phyloP scores from a whole-genome alignment of 2,888 invertebrate species.

The Corbicula japonica region DNA sequence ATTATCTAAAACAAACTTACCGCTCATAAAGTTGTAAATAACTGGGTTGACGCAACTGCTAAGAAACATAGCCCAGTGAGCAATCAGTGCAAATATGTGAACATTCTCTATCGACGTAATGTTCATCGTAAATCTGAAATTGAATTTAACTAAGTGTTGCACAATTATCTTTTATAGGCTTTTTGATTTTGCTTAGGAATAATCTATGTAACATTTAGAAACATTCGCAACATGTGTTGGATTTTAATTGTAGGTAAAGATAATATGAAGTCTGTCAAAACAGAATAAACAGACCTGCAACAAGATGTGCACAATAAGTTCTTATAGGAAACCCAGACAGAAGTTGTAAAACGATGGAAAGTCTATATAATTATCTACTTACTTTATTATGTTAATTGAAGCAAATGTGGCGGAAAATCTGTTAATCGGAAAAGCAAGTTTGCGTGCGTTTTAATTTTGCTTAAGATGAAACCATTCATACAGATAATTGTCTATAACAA shows the following conservation, averaged over 20 bases:
- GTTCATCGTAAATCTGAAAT: conserved; percentile 62
- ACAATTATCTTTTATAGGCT: not conserved
- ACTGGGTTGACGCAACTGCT: conserved; percentile 97
- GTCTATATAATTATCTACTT: too few relatives aligned
- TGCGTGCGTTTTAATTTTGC: too few relatives aligned
- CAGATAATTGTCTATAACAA: too few relatives aligned
- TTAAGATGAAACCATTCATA: too few relatives aligned
- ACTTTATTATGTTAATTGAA: too few relatives aligned
- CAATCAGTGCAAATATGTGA: conserved; percentile 89
- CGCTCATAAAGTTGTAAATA: conserved; percentile 98
- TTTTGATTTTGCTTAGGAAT: not conserved
- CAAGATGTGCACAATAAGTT: not conserved
- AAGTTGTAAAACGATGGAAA: too few relatives aligned
- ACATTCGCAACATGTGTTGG: not conserved
- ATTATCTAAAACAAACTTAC: too few relatives aligned
- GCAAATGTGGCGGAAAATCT: too few relatives aligned
- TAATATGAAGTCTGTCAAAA: not conserved
- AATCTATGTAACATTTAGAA: not conserved
- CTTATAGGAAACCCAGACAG: too few relatives aligned
- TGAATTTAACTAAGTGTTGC: not conserved
- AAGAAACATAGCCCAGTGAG: conserved; percentile 96
- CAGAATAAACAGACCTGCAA: not conserved
- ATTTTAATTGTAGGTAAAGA: not conserved
- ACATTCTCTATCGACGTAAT: conserved; percentile 28
- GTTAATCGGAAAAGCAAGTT: too few relatives aligned